Conservation (phyloP, 2,797 vertebrate genomes). For the Lutjanus campechanus region DNA sequence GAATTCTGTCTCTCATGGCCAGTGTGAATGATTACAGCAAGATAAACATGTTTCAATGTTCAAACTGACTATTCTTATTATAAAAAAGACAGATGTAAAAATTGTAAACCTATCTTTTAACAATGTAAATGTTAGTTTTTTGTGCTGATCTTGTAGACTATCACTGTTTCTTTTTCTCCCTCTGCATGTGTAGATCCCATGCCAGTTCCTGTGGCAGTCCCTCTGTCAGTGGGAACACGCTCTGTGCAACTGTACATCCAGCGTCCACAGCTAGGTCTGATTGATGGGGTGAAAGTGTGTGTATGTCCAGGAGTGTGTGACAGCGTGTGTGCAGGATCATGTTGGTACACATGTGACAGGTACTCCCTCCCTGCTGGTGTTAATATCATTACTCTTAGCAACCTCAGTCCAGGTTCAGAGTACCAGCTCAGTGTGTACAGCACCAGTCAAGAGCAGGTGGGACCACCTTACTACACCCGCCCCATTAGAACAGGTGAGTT, state of each 20-base stretch:
- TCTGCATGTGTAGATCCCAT: slow-evolving; percentile 81
- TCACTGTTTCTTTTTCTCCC: slow-evolving; percentile 13
- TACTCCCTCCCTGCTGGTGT: slow-evolving; percentile 65
- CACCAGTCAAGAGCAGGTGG: slow-evolving; percentile 83
- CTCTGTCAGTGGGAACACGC: slow-evolving; percentile 74
- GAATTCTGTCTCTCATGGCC: background rate
- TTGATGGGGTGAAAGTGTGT: slow-evolving; percentile 86
- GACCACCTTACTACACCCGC: slow-evolving; percentile 77
- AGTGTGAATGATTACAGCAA: background rate
- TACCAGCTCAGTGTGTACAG: slow-evolving; percentile 85
- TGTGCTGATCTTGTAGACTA: background rate
- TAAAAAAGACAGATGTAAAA: background rate
- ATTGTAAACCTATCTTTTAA: background rate
- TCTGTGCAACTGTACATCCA: slow-evolving; percentile 85
- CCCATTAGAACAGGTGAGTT: slow-evolving; percentile 88
- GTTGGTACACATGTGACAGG: slow-evolving; percentile 67
- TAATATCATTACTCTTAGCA: slow-evolving; percentile 73
- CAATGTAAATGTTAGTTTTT: background rate
- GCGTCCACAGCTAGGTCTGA: slow-evolving; percentile 82
- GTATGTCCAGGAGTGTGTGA: slow-evolving; percentile 67
- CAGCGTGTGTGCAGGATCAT: slow-evolving; percentile 61
- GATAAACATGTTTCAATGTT: background rate
- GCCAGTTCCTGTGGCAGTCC: slow-evolving; percentile 82
- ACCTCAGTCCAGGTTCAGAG: slow-evolving; percentile 86
- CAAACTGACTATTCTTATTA: background rate